Base-by-base conservation (phyloP, 2,888 invertebrate species). In the Epinotia nisella region DNA sequence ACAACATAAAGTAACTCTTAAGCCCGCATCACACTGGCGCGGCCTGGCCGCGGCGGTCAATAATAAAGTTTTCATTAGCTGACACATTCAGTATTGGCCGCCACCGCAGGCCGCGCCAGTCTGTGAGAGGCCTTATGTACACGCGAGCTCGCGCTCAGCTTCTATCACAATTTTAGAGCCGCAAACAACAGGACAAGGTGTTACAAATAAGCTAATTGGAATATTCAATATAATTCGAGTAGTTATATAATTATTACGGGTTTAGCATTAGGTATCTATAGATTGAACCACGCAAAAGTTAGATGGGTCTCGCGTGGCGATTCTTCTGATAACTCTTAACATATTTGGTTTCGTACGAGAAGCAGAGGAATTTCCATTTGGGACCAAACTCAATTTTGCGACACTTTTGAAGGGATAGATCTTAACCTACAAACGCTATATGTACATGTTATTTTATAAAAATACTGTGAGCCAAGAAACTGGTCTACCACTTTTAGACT, bases 101-200 rank as follows among this genome's bases (percentile, higher is more conserved):
- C n/a, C n/a, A n/a, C n/a, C n/a, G n/a, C n/a, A n/a, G n/a, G n/a
- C n/a, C n/a, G n/a, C n/a, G n/a, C n/a, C n/a, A n/a, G n/a, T n/a
- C n/a, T n/a, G n/a, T n/a, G n/a, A n/a, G n/a, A n/a, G n/a, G n/a
- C n/a, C n/a, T n/a, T 65, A 65, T 61, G 61, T 68, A 67, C 71
- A 61, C 3, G 53, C 55, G 66, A 61, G 66, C 55, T 51, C 11
- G 17, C 45, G 55, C 41, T 35, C 53, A 17, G 60, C 65, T 35
- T 61, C 70, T 74, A 74, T 74, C 74, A 74, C 74, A 74, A 61
- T 60, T 49, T 74, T 74, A 74, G 74, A 70, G 74, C 70, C 74
- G 45, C 55, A 64, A 49, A 45, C 56, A 56, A 55, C n/a, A 53
- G 53, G 53, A 69, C n/a, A 49, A 58, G 35, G 45, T 21, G 19